A percentile compares a stretch with the other conserved stretches of the same genome.
Evolutionary conservation across 2,113 vertebrate species (phyloP).

Genomic region (Rana temporaria): DNA sequence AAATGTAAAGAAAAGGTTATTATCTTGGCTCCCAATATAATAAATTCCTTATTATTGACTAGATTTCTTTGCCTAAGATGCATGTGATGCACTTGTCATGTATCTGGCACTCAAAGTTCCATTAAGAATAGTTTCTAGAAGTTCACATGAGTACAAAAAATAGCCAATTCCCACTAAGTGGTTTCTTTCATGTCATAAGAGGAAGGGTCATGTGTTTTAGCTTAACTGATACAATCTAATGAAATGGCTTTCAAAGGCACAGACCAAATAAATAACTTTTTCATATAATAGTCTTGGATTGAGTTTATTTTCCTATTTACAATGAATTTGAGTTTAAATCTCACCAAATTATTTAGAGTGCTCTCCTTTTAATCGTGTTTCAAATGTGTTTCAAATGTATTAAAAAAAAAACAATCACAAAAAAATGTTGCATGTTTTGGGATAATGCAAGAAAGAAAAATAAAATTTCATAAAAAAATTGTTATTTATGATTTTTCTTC

Average conservation of each 20-base stretch:
- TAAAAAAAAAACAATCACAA: slow-evolving; percentile 14
- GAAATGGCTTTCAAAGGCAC: slow-evolving; percentile 82
- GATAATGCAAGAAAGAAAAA: background rate
- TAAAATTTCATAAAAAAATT: background rate
- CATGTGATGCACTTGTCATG: slow-evolving; percentile 74
- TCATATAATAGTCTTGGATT: slow-evolving; percentile 73
- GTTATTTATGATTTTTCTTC: too few species aligned
- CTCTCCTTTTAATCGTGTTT: slow-evolving; percentile 60
- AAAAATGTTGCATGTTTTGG: slow-evolving; percentile 9
- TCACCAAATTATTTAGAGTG: slow-evolving; percentile 71
- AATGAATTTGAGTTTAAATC: slow-evolving; percentile 71
- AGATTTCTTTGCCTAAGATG: slow-evolving; percentile 71
- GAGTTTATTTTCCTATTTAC: slow-evolving; percentile 73
- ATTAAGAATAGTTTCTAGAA: slow-evolving; percentile 68
- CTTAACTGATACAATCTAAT: slow-evolving; percentile 84
- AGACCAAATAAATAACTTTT: slow-evolving; percentile 76
- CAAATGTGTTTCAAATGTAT: background rate
- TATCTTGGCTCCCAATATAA: slow-evolving; percentile 77
- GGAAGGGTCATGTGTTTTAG: slow-evolving; percentile 77
- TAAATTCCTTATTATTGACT: slow-evolving; percentile 80
- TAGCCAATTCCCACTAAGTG: slow-evolving; percentile 67
- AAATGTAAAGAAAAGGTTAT: slow-evolving; percentile 59
- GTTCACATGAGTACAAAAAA: slow-evolving; percentile 63
- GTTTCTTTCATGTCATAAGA: slow-evolving; percentile 76
- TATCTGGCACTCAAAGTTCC: slow-evolving; percentile 67